Evolutionary conservation across 2,888 invertebrate species (phyloP).

Genomic region (Myathropa florea): DNA sequence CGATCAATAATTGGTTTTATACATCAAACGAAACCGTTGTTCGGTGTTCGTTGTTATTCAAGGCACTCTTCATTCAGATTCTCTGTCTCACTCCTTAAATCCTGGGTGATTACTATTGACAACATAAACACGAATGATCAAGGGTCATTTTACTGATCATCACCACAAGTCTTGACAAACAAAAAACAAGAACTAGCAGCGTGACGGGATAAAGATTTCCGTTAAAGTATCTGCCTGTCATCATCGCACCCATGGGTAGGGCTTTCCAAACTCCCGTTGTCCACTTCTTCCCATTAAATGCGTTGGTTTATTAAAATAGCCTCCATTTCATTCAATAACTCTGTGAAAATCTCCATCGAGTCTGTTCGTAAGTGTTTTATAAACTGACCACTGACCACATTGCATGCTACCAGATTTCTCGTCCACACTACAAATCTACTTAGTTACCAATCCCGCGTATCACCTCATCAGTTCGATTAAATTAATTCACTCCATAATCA

Average conservation of each 20-base stretch:
- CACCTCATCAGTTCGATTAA: conserved; percentile 26
- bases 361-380: not conserved
- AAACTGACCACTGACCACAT: not conserved
- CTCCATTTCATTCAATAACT: not conserved
- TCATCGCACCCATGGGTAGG: not conserved
- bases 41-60: too few relatives aligned
- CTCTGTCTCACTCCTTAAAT: too few relatives aligned
- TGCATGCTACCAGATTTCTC: conserved; percentile 8
- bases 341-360: not conserved
- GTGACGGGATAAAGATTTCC: not conserved
- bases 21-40: too few relatives aligned
- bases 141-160: too few relatives aligned
- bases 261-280: not conserved
- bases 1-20: too few relatives aligned
- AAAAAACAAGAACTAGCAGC: too few relatives aligned
- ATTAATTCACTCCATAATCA: conserved; percentile 52
- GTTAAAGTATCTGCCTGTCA: not conserved
- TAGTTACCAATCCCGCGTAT: not conserved
- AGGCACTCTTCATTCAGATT: too few relatives aligned
- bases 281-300: too few relatives aligned
- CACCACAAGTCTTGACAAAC: too few relatives aligned
- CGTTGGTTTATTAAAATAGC: not conserved
- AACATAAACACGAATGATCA: too few relatives aligned
- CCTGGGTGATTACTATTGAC: too few relatives aligned
- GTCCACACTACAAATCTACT: not conserved